Percentiles rank a stretch among this genome's conserved stretches.
Conservation (phyloP, 2,113 vertebrate species). For the Perca schrenkii region DNA sequence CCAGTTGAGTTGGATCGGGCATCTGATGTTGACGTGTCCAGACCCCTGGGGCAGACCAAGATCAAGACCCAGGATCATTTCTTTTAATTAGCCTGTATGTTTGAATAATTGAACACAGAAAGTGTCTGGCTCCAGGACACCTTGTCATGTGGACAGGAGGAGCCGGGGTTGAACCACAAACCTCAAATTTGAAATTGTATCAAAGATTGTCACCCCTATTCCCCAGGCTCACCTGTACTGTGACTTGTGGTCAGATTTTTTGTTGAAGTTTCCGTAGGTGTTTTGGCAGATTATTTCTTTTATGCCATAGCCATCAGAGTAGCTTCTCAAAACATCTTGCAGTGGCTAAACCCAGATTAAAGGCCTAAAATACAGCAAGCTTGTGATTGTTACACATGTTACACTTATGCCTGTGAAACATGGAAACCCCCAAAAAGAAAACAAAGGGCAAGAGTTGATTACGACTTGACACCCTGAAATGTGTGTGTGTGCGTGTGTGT, state of each 20-base stretch:
- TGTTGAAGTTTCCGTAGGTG: background rate
- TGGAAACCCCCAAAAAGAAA: background rate
- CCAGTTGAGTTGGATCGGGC: background rate
- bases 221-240: background rate
- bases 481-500: background rate
- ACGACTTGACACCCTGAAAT: background rate
- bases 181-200: background rate
- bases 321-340: background rate
- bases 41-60: background rate
- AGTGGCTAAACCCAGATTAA: background rate
- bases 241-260: background rate
- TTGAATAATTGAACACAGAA: background rate
- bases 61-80: background rate
- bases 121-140: background rate
- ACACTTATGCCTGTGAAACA: background rate
- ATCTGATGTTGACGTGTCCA: background rate
- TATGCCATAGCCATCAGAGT: background rate
- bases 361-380: background rate
- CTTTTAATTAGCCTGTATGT: background rate
- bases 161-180: too few species aligned
- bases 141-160: too few species aligned
- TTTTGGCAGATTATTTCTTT: background rate
- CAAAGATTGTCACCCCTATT: background rate
- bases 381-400: background rate
- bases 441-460: conserved; percentile 5